Evolutionary conservation across 2,797 vertebrate species (phyloP).

Genomic region (Nyctalus aviator): DNA sequence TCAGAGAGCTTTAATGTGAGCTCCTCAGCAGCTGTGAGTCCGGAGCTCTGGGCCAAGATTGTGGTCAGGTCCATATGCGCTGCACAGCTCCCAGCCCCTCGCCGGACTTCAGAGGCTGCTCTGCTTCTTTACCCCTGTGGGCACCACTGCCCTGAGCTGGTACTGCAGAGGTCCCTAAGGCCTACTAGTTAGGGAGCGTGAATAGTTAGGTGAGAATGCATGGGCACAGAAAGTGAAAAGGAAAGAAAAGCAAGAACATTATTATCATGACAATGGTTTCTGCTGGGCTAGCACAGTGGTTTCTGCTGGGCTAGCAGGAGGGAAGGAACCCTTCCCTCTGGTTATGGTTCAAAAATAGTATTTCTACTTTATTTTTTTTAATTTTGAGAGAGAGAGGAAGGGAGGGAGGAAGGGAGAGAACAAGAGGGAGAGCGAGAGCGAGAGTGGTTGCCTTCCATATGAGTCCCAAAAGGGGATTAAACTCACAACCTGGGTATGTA

Average conservation of each 20-base stretch:
- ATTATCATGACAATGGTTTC: background rate
- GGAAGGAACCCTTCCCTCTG: background rate
- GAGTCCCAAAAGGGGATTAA: background rate
- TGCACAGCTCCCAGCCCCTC: fast-evolving
- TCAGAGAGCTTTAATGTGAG: background rate
- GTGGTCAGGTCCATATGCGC: background rate
- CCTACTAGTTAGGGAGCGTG: background rate
- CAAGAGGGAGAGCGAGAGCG: background rate
- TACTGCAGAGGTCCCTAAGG: background rate
- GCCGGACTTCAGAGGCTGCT: background rate
- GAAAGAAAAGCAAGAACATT: background rate
- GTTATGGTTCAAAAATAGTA: background rate
- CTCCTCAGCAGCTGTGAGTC: background rate
- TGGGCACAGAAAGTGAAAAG: background rate
- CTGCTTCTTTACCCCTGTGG: background rate
- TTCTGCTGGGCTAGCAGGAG: background rate
- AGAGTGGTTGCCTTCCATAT: background rate
- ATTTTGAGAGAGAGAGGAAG: background rate
- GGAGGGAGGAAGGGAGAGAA: background rate
- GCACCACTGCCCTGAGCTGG: background rate
- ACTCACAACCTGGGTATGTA: background rate
- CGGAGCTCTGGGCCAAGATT: background rate
- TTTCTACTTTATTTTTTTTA: background rate
- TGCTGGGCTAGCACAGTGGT: background rate
- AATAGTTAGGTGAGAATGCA: background rate